phyloP scores from a whole-genome alignment of 1,140 invertebrate genomes.

The Bombus terrestris region DNA sequence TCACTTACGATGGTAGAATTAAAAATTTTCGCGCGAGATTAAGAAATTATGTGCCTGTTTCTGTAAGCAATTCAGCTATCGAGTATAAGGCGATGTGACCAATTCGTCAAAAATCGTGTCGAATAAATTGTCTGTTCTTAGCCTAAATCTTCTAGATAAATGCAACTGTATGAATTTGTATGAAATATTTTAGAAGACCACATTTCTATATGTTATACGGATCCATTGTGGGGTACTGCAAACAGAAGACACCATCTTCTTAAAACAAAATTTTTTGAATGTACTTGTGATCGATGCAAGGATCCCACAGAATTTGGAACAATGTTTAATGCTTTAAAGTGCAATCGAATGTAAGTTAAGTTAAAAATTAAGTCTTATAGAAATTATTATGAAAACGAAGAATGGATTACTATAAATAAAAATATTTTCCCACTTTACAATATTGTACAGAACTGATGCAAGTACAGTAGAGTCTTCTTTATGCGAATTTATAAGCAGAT shows the following conservation, averaged over 20 bases:
- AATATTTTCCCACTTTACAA: no score
- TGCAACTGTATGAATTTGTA: background rate
- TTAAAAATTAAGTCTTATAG: background rate
- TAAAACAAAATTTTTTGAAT: conserved; percentile 91
- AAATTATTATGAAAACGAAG: background rate
- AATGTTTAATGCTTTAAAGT: conserved; percentile 88
- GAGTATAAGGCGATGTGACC: no score
- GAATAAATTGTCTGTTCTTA: no score
- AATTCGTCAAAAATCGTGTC: no score
- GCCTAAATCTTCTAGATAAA: background rate
- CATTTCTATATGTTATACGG: conserved; percentile 90
- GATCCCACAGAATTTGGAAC: conserved; percentile 90
- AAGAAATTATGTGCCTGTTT: no score
- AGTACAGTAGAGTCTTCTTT: no score
- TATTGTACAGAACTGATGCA: no score
- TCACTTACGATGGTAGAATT: no score
- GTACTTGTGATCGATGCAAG: conserved; percentile 87
- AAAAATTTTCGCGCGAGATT: no score
- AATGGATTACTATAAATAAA: no score
- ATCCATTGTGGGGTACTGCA: conserved; percentile 89
- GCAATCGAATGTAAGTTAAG: conserved; percentile 83
- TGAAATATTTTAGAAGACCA: conserved; percentile 81
- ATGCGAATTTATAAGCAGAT: no score
- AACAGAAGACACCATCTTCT: conserved; percentile 87
- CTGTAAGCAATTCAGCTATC: no score